phyloP scores from a whole-genome alignment of 35 echinoderm and acorn worm genomes.

The Chiridota heheva region DNA sequence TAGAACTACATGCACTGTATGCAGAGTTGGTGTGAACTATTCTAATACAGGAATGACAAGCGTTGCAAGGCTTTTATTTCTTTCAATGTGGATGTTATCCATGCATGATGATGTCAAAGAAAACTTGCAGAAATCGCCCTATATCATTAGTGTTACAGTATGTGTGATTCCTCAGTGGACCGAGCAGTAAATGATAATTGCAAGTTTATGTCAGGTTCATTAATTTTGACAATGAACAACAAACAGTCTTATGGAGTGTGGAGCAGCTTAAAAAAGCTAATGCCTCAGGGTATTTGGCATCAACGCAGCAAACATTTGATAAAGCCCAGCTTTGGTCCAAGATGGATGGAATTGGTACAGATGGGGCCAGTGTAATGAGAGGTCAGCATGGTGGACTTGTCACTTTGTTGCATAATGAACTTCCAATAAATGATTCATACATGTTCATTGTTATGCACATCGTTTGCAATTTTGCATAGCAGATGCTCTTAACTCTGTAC shows the following conservation, averaged over 20 bases:
- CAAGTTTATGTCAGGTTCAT: conserved; percentile 7
- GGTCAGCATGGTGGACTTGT: conserved; percentile 28
- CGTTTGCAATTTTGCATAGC: neutral
- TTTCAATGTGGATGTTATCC: neutral
- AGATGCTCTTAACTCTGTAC: neutral
- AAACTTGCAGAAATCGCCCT: neutral
- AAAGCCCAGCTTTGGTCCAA: neutral
- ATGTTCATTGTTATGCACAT: conserved; percentile 22
- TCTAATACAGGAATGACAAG: neutral
- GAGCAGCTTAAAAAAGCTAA: conserved; percentile 1
- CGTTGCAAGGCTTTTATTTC: neutral
- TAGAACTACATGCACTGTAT: neutral
- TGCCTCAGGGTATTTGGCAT: neutral
- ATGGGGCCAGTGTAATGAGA: conserved; percentile 20
- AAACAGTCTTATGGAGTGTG: conserved; percentile 3
- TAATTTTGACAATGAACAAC: neutral
- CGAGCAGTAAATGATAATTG: conserved; percentile 12
- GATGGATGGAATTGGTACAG: neutral
- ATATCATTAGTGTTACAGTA: neutral
- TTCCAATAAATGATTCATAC: neutral
- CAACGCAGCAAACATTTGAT: neutral
- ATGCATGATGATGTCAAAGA: neutral
- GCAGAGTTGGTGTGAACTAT: too few relatives aligned
- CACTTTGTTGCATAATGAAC: neutral
- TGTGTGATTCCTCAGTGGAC: neutral